Evolutionary conservation across 2,888 invertebrate species (phyloP).

Genomic region (Cerastis leucographa): DNA sequence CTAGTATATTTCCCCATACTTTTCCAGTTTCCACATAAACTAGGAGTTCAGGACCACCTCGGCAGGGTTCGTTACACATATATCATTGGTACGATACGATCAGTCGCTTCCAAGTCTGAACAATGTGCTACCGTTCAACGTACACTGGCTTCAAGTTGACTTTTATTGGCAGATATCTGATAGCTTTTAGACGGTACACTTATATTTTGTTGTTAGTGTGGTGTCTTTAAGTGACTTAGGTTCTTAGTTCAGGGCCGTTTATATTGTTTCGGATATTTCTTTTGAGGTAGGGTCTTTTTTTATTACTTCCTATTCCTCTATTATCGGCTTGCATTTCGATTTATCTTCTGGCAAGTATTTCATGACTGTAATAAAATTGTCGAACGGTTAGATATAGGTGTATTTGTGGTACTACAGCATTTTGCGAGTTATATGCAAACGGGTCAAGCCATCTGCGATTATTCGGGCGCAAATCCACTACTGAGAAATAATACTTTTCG

Average conservation of each 20-base stretch:
- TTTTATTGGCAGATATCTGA: slow-evolving; percentile 69
- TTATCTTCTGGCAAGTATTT: too few relatives aligned
- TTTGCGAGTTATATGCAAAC: neutral
- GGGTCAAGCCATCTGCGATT: neutral
- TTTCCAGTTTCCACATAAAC: slow-evolving; percentile 68
- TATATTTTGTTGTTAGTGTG: slow-evolving; percentile 67
- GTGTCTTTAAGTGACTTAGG: slow-evolving; percentile 48
- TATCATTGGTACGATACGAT: slow-evolving; percentile 68
- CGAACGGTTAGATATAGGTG: too few relatives aligned
- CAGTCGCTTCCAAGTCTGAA: slow-evolving; percentile 65
- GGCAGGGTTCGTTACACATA: slow-evolving; percentile 68
- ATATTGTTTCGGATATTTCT: slow-evolving; percentile 18
- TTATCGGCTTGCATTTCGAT: too few relatives aligned
- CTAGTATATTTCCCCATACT: slow-evolving; percentile 53
- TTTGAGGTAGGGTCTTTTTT: too few relatives aligned
- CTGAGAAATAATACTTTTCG: neutral
- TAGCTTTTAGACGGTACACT: slow-evolving; percentile 66
- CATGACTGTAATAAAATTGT: too few relatives aligned
- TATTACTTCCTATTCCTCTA: too few relatives aligned
- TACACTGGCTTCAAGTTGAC: slow-evolving; percentile 68
- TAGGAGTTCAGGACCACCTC: slow-evolving; percentile 63
- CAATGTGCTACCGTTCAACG: slow-evolving; percentile 68
- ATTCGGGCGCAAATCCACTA: neutral
- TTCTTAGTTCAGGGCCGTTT: slow-evolving; percentile 21
- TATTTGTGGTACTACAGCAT: neutral